Percentiles rank a stretch among this genome's conserved stretches.
These are phyloP conservation scores for Nebria salina DNA, from an alignment of 2,888 invertebrate genomes.

Conservation along the genomic window DNA sequence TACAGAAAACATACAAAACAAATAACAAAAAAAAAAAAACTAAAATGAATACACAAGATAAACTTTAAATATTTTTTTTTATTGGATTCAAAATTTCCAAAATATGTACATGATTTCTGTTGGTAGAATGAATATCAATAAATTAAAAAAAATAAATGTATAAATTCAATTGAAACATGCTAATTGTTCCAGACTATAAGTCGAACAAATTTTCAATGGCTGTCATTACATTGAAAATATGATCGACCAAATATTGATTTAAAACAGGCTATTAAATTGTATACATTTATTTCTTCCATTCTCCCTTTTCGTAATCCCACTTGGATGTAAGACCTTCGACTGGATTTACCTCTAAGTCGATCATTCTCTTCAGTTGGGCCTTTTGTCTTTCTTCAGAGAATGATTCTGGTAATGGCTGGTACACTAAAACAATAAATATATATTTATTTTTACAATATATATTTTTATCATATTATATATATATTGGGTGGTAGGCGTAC, in stretches of 20 bases:
- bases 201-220: conserved; percentile 39
- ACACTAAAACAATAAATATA: conserved; percentile 53
- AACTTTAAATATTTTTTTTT: conserved; percentile 34
- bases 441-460: background rate
- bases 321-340: conserved; percentile 71
- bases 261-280: background rate
- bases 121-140: conserved; percentile 20
- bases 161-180: conserved; percentile 20
- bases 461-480: background rate
- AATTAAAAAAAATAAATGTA: conserved; percentile 30
- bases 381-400: conserved; percentile 69
- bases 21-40: conserved; percentile 25
- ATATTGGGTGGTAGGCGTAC: no score
- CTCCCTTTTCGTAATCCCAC: conserved; percentile 77
- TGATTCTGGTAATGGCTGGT: conserved; percentile 63
- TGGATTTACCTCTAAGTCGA: conserved; percentile 68
- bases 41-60: conserved; percentile 26
- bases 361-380: conserved; percentile 69
- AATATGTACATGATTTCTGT: conserved; percentile 29
- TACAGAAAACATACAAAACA: conserved; percentile 24
- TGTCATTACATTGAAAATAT: conserved; percentile 39
- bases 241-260: conserved; percentile 15
- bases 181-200: conserved; percentile 30
- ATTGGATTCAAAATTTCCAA: conserved; percentile 28
- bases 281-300: conserved; percentile 71